phyloP scores from a whole-genome alignment of 2,888 invertebrate species.

The Nomada goodeniana region DNA sequence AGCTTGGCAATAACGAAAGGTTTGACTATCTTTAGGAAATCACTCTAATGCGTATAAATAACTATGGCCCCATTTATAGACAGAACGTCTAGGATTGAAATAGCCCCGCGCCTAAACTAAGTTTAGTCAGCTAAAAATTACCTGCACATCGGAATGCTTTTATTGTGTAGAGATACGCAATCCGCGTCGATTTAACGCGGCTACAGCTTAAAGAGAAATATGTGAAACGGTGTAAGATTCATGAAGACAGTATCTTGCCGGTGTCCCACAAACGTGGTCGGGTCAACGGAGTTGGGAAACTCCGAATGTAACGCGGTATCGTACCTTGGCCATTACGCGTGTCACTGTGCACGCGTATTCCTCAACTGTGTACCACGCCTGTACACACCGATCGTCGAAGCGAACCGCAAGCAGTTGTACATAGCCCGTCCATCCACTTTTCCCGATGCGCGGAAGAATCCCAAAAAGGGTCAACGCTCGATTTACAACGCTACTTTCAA shows the following conservation, averaged over 20 bases:
- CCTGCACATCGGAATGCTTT: background rate
- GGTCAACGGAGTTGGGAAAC: conserved; percentile 40
- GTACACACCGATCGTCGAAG: background rate
- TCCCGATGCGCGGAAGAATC: conserved; percentile 66
- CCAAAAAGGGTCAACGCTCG: conserved; percentile 67
- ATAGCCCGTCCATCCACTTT: conserved; percentile 57
- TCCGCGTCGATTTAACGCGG: background rate
- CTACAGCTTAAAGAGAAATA: background rate
- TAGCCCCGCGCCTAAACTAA: background rate
- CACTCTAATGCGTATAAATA: too few species aligned
- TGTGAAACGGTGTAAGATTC: conserved; percentile 9
- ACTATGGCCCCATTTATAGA: background rate
- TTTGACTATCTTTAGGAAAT: background rate
- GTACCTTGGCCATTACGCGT: conserved; percentile 2
- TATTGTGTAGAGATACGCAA: background rate
- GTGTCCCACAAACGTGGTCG: conserved; percentile 18
- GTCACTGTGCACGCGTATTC: background rate
- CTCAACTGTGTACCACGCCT: background rate
- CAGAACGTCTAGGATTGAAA: background rate
- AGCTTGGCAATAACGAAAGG: background rate
- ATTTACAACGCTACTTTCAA: conserved; percentile 66
- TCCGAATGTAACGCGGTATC: conserved; percentile 18
- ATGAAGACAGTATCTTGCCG: conserved; percentile 19
- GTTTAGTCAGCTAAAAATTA: conserved; percentile 14
- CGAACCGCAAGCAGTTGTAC: conserved; percentile 6